Base-by-base conservation (phyloP, 2,888 invertebrate genomes). In the Criorhina ranunculi region DNA sequence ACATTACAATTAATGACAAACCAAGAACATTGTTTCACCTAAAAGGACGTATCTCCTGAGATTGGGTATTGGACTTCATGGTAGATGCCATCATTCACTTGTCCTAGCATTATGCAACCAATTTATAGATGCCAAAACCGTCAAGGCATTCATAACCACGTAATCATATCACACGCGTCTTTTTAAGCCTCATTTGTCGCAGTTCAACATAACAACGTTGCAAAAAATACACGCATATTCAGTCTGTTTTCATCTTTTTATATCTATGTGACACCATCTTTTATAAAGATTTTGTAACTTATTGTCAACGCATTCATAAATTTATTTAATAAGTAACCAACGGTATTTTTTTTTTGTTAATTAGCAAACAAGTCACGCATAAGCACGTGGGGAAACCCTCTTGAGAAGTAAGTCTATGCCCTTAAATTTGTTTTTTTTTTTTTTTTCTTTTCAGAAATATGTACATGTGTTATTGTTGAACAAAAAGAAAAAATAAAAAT, bases 381-480 rank as follows among this genome's bases (percentile, higher is more conserved):
- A 12, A 2, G n/a, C 11, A 33, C 2, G 11, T 55, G 33, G 35
- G 35, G 55, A 55, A 55, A 55, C 5, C 33, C 35, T 11, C 29
- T 15, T 5, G 35, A 15, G 35, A 35, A n/a, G 6, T 11, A 35
- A 35, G 6, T 17, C 35, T 55, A 51, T 35, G 35, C 55, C 55
- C 35, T 55, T 55, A 33, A 5, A 11, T n/a, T n/a, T n/a, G n/a
- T n/a, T n/a, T n/a, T n/a, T n/a, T n/a, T n/a, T n/a, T n/a, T n/a
- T n/a, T n/a, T n/a, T n/a, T n/a, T n/a, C n/a, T 33, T 15, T 53
- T 19, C n/a, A 12, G 31, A 44, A 44, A 19, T 33, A 33, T 19
- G 15, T 62, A 24, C 17, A 29, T 44, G 17, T 42, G 12, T 31
- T 44, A 44, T 60, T 60, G 44, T 60, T 44, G n/a, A n/a, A n/a